Conservation (phyloP, 2,113 vertebrate genomes). For the Ovis canadensis region DNA sequence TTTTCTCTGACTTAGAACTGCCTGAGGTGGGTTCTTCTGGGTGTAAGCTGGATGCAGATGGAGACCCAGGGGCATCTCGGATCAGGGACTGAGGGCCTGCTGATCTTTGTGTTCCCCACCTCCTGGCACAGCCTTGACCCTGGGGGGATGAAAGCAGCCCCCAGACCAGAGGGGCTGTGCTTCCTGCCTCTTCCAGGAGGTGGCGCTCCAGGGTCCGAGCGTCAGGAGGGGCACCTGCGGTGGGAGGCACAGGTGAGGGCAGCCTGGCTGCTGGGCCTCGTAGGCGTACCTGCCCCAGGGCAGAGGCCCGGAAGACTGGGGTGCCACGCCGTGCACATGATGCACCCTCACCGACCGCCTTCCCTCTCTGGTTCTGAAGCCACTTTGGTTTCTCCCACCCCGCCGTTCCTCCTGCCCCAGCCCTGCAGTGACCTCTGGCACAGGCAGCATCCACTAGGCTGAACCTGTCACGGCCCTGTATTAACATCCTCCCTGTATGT, state of each 20-base stretch:
- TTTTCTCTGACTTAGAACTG: neutral
- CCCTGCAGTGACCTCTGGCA: neutral
- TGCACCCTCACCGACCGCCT: neutral
- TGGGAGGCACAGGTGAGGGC: neutral
- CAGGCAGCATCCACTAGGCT: neutral
- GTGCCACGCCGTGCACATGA: neutral
- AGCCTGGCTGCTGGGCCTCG: neutral
- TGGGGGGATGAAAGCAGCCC: neutral
- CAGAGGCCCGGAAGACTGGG: neutral
- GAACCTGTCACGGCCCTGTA: neutral
- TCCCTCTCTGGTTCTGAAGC: neutral
- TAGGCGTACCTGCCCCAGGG: neutral
- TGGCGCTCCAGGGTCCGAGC: constrained; percentile 64
- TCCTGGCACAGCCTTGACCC: neutral
- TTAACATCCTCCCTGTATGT: neutral
- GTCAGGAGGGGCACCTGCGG: constrained; percentile 7
- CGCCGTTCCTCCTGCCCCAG: neutral
- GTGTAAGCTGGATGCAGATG: neutral
- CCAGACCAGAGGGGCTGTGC: neutral
- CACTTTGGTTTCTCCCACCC: neutral
- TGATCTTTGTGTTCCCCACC: neutral
- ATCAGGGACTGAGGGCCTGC: neutral
- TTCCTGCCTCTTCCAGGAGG: constrained; percentile 70
- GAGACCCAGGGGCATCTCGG: neutral
- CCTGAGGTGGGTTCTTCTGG: neutral